Percentiles rank a stretch among this genome's conserved stretches.
Conservation (phyloP, 1,140 invertebrate species). For the Ridgeia piscesae region DNA sequence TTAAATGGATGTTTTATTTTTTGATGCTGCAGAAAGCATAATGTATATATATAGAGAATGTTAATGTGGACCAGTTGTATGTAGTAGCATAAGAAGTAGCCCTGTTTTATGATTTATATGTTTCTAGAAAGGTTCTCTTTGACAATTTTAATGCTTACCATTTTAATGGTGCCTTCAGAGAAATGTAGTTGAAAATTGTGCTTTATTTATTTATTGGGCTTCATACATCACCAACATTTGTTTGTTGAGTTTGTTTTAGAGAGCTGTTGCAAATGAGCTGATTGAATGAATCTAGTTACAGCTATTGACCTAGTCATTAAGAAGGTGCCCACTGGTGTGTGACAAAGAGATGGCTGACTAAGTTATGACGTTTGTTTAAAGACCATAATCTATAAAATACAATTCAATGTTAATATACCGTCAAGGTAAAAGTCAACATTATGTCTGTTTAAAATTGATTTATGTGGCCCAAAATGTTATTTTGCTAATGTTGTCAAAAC, state of each 20-base stretch:
- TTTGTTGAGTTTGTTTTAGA: neutral
- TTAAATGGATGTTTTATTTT: conserved; percentile 2
- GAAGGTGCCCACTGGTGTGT: neutral
- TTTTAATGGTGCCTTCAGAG: neutral
- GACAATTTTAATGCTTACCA: neutral
- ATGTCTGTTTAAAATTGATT: neutral
- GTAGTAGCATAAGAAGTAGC: neutral
- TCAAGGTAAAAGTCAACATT: neutral
- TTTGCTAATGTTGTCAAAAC: neutral
- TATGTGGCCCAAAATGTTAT: neutral
- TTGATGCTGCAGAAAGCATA: neutral
- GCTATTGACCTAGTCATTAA: neutral
- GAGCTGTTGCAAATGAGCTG: neutral
- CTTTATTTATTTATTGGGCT: conserved; percentile 1
- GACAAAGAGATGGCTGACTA: neutral
- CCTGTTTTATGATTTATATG: neutral
- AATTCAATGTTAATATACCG: neutral
- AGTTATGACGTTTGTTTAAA: neutral
- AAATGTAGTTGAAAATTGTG: neutral
- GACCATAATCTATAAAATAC: neutral
- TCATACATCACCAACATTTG: neutral
- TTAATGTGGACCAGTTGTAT: neutral
- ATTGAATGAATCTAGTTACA: neutral
- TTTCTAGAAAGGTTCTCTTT: too few species aligned
- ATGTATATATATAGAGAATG: neutral